phyloP scores from a whole-genome alignment of 2,888 invertebrate species.

The Orthonychiurus folsomi region DNA sequence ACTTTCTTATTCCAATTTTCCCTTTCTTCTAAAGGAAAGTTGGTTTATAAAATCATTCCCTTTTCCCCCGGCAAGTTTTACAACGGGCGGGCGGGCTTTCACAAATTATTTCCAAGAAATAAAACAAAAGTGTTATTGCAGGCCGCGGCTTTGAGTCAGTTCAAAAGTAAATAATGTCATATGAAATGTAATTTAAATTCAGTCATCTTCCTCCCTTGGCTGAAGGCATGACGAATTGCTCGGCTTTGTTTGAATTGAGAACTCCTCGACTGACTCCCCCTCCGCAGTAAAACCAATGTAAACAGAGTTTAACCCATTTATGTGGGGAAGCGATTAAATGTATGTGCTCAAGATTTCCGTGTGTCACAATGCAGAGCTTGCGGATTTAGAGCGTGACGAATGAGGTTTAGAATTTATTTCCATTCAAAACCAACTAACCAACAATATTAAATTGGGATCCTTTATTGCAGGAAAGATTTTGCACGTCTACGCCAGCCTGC shows the following conservation, averaged over 20 bases:
- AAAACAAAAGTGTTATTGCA: constrained; percentile 1
- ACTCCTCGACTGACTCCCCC: too few relatives aligned
- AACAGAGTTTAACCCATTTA: too few relatives aligned
- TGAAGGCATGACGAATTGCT: neutral
- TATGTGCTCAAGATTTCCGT: neutral
- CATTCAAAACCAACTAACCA: too few relatives aligned
- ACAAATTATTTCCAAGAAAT: neutral
- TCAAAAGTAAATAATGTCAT: constrained; percentile 1
- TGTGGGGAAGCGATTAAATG: too few relatives aligned
- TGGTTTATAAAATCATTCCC: neutral
- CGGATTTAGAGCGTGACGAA: too few relatives aligned
- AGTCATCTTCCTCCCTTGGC: neutral
- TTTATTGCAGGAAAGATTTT: too few relatives aligned
- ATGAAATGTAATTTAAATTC: neutral
- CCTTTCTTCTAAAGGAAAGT: neutral
- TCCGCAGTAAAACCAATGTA: too few relatives aligned
- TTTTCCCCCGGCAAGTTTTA: neutral
- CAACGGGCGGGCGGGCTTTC: neutral
- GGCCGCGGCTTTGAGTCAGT: neutral
- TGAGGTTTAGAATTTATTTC: too few relatives aligned
- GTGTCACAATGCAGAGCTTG: neutral
- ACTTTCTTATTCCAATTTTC: neutral
- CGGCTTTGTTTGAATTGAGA: too few relatives aligned
- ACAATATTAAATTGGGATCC: too few relatives aligned
- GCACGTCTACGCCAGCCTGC: too few relatives aligned